These are phyloP conservation scores for Gerris buenoi DNA, from an alignment of 1,140 invertebrate genomes.

Conservation along the genomic window DNA sequence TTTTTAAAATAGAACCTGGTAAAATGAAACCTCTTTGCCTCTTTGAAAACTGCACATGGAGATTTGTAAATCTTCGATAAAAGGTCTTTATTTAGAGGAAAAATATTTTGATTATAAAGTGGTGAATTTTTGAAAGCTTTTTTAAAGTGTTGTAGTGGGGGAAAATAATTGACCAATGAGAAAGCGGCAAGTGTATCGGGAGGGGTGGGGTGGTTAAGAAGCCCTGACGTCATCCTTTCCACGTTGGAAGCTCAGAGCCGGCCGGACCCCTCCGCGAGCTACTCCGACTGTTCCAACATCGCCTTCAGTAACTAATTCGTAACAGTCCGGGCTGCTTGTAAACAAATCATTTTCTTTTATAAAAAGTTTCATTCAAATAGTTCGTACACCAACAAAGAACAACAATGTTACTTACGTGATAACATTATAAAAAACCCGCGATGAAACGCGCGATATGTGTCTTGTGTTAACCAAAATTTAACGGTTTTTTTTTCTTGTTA, in stretches of 20 bases:
- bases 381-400: not conserved
- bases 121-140: not conserved
- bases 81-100: too few relatives aligned
- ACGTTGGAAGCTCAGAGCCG: constrained; percentile 4
- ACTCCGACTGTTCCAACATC: not conserved
- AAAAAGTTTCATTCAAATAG: not conserved
- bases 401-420: not conserved
- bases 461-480: too few relatives aligned
- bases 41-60: not conserved
- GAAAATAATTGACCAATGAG: constrained; percentile 1
- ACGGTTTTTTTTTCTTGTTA: too few relatives aligned
- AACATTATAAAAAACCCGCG: too few relatives aligned
- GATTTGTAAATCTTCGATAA: not conserved
- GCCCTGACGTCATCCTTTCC: constrained; percentile 4
- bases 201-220: not conserved
- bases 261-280: not conserved
- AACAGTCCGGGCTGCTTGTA: not conserved
- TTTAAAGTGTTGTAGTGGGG: not conserved
- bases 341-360: not conserved
- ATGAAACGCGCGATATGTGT: not conserved
- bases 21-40: too few relatives aligned
- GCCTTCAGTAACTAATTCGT: not conserved
- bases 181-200: constrained; percentile 7
- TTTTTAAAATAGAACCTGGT: too few relatives aligned
- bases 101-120: not conserved